Base-by-base conservation (phyloP, 2,113 vertebrate genomes). In the Planiliza haematocheilus region DNA sequence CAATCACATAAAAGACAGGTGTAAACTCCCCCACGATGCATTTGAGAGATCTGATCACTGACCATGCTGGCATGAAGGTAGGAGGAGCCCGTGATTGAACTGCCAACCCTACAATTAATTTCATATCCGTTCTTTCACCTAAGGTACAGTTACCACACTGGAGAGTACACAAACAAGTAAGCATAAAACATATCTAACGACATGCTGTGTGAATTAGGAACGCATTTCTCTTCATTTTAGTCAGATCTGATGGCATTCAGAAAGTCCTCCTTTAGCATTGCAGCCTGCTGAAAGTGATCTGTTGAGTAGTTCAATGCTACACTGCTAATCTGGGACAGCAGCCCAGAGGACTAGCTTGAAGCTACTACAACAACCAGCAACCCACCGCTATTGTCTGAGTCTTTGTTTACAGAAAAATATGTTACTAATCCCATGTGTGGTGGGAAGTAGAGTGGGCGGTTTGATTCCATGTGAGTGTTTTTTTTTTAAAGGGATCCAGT, bases 371-470 rank as follows among this genome's bases (percentile, higher is more conserved):
- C 78, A 73, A 81, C 81, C 86, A 88, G 52, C 82, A 86, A 58
- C 86, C 88, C 84, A 88, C 82, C 49, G 45, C 81, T 53, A 87
- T 89, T 89, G 86, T 91, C 83, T 84, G 57, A 34, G 70, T 72
- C 81, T 91, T 87, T 88, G 87, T 91, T 80, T 81, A 81, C 76
- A 52, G 70, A 81, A 67, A 86, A 87, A 89, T 81, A 81, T 88
- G 81, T 79, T 45, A 73, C 82, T 86, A 88, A 91, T 88, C 83
- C 79, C 82, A 51, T 67, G 82, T 81, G 86, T 79, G 70, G 86
- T 86, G 77, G 86, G 86, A 86, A 80, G 86, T n/a, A 7, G 80
- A 60, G 86, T 87, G 81, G 86, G 87, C 20, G 77, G 75, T 69
- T 77, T 61, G 48, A 76, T 84, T 86, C 80, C 74, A 45, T 74